Conservation (phyloP, 2,888 invertebrate species). For the Myopa testacea region DNA sequence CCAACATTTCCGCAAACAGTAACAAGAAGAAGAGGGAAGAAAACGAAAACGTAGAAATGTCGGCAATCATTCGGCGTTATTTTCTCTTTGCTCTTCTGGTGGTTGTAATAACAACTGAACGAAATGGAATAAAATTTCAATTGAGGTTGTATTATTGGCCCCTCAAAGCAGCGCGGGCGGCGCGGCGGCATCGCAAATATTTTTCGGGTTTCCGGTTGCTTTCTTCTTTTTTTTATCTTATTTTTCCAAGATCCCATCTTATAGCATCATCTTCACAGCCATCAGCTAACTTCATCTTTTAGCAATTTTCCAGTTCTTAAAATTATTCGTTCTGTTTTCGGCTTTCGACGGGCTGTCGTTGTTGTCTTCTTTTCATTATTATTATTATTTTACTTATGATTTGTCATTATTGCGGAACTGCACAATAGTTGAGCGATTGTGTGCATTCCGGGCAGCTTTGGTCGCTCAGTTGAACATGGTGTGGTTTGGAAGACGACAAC, state of each 20-base stretch:
- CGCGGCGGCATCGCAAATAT: background rate
- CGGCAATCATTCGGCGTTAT: background rate
- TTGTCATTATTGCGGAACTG: constrained; percentile 40
- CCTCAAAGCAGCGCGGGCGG: too few relatives aligned
- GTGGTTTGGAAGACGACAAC: constrained; percentile 1
- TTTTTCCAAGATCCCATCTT: background rate
- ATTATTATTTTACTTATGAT: constrained; percentile 33
- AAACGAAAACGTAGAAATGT: background rate
- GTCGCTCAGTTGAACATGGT: background rate
- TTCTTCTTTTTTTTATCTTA: background rate
- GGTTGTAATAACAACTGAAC: constrained; percentile 13
- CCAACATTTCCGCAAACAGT: background rate
- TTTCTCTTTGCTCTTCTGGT: background rate
- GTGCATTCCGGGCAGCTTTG: background rate
- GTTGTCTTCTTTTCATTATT: background rate
- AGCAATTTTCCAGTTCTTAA: constrained; percentile 35
- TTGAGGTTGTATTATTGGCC: constrained; percentile 52
- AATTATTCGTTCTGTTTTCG: constrained; percentile 41
- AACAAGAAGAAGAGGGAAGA: background rate
- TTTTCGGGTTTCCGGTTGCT: background rate
- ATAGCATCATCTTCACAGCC: constrained; percentile 31
- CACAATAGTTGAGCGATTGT: constrained; percentile 1
- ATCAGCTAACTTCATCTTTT: constrained; percentile 41
- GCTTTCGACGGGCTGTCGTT: constrained; percentile 46
- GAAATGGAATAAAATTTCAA: constrained; percentile 54